Evolutionary conservation across 2,797 vertebrate species (phyloP).

Genomic region (Microctenopoma lineatum): DNA sequence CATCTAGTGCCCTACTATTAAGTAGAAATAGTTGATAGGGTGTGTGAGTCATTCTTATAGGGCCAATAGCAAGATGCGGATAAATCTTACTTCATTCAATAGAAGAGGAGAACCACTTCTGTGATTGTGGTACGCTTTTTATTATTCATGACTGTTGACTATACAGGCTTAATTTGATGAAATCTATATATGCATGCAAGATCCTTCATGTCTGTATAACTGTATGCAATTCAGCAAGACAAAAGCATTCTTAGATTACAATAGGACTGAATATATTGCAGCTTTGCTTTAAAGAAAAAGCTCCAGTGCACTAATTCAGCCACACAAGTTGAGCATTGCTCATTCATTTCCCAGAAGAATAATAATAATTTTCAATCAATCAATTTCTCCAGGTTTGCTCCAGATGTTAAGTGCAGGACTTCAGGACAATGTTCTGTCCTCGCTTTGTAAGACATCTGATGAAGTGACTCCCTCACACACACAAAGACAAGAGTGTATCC

Average conservation of each 20-base stretch:
- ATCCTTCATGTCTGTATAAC: slow-evolving; percentile 15
- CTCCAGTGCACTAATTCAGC: slow-evolving; percentile 13
- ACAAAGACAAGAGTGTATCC: slow-evolving; percentile 43
- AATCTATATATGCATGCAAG: slow-evolving; percentile 12
- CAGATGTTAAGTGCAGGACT: slow-evolving; percentile 41
- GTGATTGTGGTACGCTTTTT: slow-evolving; percentile 50
- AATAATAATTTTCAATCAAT: slow-evolving; percentile 40
- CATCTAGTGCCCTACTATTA: slow-evolving; percentile 42
- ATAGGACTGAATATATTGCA: slow-evolving; percentile 15
- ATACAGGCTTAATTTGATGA: slow-evolving; percentile 34
- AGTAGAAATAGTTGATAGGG: slow-evolving; percentile 47
- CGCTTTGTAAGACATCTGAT: slow-evolving; percentile 47
- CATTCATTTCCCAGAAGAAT: slow-evolving; percentile 9
- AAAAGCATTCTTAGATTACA: slow-evolving; percentile 29
- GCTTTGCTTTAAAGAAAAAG: neutral
- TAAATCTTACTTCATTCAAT: slow-evolving; percentile 78
- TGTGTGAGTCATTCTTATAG: slow-evolving; percentile 56
- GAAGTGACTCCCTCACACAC: slow-evolving; percentile 27
- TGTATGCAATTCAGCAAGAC: slow-evolving; percentile 12
- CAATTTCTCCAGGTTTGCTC: slow-evolving; percentile 39
- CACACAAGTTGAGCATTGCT: slow-evolving; percentile 31
- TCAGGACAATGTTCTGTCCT: slow-evolving; percentile 40
- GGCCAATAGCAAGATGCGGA: slow-evolving; percentile 52
- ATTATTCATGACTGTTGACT: slow-evolving; percentile 73
- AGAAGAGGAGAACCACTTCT: slow-evolving; percentile 59